Percentiles rank a stretch among this genome's conserved stretches.
phyloP scores from a whole-genome alignment of 1,140 invertebrate species.

The Pseudobourletiella spinata region DNA sequence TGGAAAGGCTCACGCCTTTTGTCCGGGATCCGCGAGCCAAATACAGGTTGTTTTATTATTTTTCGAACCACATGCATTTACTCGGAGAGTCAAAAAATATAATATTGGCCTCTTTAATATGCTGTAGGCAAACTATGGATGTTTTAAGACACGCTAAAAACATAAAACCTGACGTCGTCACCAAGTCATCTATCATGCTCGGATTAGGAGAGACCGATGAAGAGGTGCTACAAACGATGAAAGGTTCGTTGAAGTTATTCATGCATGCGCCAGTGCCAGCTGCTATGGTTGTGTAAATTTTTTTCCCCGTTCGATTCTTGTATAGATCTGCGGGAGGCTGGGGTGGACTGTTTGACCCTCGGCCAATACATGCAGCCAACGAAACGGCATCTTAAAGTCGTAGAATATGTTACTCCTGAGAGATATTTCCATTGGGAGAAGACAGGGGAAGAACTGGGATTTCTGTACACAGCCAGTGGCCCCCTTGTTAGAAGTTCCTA shows the following conservation, averaged over 20 bases:
- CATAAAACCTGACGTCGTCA: slow-evolving; percentile 70
- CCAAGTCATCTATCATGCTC: slow-evolving; percentile 98
- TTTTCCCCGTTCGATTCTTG: background rate
- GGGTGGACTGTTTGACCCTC: slow-evolving; percentile 90
- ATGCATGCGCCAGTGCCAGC: background rate
- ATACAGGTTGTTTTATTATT: slow-evolving; percentile 45
- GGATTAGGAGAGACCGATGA: slow-evolving; percentile 92
- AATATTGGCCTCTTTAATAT: too few relatives aligned
- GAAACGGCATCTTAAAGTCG: slow-evolving; percentile 88
- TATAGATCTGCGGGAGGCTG: slow-evolving; percentile 58
- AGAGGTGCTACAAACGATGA: slow-evolving; percentile 77
- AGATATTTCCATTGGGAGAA: slow-evolving; percentile 89
- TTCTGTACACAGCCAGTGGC: slow-evolving; percentile 94
- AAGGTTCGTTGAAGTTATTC: slow-evolving; percentile 44
- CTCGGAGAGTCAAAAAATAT: too few relatives aligned
- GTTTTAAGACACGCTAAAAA: slow-evolving; percentile 75
- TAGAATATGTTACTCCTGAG: slow-evolving; percentile 93
- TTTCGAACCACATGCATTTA: too few relatives aligned
- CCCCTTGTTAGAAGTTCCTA: slow-evolving; percentile 95
- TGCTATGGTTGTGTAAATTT: background rate
- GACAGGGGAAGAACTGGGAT: slow-evolving; percentile 76
- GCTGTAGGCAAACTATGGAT: slow-evolving; percentile 65
- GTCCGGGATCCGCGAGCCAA: slow-evolving; percentile 81
- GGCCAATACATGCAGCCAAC: slow-evolving; percentile 99
- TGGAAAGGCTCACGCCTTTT: slow-evolving; percentile 70